Conservation (phyloP, 2,888 invertebrate species). For the Drepana falcataria region DNA sequence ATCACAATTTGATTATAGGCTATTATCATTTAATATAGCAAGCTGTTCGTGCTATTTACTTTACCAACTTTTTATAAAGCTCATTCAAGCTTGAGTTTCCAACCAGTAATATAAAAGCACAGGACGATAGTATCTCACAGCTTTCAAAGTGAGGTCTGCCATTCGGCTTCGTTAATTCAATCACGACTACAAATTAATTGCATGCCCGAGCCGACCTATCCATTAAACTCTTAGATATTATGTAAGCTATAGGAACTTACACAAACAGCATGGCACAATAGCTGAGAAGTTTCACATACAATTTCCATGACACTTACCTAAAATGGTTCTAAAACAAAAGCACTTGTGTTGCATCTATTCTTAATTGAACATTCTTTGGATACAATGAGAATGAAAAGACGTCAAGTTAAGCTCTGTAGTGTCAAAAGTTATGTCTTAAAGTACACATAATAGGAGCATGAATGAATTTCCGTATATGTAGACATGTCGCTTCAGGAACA, state of each 20-base stretch:
- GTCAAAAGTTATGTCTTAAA: neutral
- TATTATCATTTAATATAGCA: neutral
- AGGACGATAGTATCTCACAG: constrained; percentile 44
- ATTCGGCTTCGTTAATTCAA: constrained; percentile 57
- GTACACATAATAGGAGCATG: neutral
- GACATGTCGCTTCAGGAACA: constrained; percentile 45
- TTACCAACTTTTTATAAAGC: neutral
- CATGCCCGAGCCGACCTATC: constrained; percentile 31
- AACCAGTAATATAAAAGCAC: constrained; percentile 29
- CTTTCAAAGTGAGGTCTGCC: constrained; percentile 48
- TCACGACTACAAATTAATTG: constrained; percentile 62
- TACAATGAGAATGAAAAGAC: too few species aligned
- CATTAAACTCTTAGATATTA: constrained; percentile 29
- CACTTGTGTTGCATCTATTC: neutral
- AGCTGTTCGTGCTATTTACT: constrained; percentile 8
- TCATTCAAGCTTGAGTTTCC: constrained; percentile 23
- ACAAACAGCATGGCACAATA: constrained; percentile 3
- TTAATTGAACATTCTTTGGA: too few species aligned
- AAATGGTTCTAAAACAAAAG: constrained; percentile 20
- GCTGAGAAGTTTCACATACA: constrained; percentile 4
- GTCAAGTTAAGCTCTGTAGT: neutral
- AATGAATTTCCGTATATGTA: constrained; percentile 15
- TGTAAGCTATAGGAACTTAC: constrained; percentile 9
- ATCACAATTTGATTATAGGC: constrained; percentile 8
- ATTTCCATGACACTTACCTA: constrained; percentile 14